Evolutionary conservation across 2,888 invertebrate genomes (phyloP).

Genomic region (Scaptomyza reducta): DNA sequence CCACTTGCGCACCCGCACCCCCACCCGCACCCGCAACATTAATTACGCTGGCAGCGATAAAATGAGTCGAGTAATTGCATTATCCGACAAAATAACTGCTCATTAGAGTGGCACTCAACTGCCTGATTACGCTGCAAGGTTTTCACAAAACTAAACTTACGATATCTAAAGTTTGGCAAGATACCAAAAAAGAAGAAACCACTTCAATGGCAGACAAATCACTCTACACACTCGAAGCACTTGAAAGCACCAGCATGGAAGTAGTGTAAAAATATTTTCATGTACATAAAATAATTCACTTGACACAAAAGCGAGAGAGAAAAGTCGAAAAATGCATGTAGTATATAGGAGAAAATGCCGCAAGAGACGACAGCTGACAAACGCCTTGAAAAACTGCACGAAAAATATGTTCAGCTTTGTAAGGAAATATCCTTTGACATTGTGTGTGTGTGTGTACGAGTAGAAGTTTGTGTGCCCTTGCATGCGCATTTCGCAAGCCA

Average conservation of each 20-base stretch:
- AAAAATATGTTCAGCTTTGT: conserved; percentile 37
- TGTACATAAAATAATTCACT: conserved; percentile 42
- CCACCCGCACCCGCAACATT: neutral
- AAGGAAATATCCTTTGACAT: conserved; percentile 25
- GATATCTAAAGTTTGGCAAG: neutral
- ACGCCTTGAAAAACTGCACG: conserved; percentile 39
- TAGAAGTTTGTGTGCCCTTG: conserved; percentile 8
- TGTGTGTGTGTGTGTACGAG: neutral
- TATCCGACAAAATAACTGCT: conserved; percentile 49
- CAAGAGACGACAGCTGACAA: conserved; percentile 44
- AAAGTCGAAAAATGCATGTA: neutral
- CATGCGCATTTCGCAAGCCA: conserved; percentile 3
- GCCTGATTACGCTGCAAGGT: neutral
- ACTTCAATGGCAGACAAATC: neutral
- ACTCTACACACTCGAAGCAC: neutral
- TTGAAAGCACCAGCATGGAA: neutral
- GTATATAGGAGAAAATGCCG: conserved; percentile 5
- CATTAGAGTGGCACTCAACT: conserved; percentile 19
- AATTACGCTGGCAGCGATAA: conserved; percentile 20
- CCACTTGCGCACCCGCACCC: neutral
- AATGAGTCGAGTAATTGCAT: conserved; percentile 50
- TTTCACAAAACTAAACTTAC: neutral
- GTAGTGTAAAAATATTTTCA: conserved; percentile 12
- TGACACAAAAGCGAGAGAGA: conserved; percentile 4
- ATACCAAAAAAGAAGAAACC: neutral